Conservation (phyloP, 2,888 invertebrate genomes). For the Zygaena filipendulae region DNA sequence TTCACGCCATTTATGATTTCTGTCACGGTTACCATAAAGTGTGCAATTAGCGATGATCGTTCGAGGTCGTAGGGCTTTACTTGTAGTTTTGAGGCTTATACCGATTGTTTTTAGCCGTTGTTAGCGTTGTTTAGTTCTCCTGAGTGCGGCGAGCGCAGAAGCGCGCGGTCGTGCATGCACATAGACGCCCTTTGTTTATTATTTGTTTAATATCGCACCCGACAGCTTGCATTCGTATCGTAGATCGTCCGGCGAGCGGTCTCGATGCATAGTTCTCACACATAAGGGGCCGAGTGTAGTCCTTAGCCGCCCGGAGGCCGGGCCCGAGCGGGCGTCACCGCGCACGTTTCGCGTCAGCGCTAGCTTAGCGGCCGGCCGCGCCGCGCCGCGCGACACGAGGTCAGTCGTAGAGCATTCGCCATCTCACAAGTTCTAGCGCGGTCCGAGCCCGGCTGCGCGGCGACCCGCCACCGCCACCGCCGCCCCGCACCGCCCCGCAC, state of each 20-base stretch:
- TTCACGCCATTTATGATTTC: constrained; percentile 40
- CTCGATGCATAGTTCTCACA: constrained; percentile 46
- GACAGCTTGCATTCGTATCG: constrained; percentile 62
- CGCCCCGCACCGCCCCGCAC: constrained; percentile 20
- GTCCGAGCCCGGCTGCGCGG: constrained; percentile 26
- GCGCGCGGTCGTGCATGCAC: constrained; percentile 65
- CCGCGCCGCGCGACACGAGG: constrained; percentile 43
- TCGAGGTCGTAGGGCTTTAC: constrained; percentile 69
- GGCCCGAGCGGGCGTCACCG: constrained; percentile 41
- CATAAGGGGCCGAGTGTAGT: constrained; percentile 40
- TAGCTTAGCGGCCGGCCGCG: constrained; percentile 35
- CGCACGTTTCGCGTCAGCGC: constrained; percentile 26
- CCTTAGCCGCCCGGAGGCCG: constrained; percentile 36
- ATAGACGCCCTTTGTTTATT: constrained; percentile 63
- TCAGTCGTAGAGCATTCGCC: constrained; percentile 66
- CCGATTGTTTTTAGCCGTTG: constrained; percentile 69
- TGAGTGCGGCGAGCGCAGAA: constrained; percentile 64
- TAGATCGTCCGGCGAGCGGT: constrained; percentile 61
- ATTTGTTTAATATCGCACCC: constrained; percentile 65
- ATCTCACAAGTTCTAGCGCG: constrained; percentile 69
- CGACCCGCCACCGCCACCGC: constrained; percentile 21
- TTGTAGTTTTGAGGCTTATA: constrained; percentile 71
- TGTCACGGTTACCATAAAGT: constrained; percentile 47
- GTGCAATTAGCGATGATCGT: constrained; percentile 55
- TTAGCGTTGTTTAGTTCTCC: constrained; percentile 66